Evolutionary conservation across 2,797 vertebrate species (phyloP).

Genomic region (Sebastes vulpes): DNA sequence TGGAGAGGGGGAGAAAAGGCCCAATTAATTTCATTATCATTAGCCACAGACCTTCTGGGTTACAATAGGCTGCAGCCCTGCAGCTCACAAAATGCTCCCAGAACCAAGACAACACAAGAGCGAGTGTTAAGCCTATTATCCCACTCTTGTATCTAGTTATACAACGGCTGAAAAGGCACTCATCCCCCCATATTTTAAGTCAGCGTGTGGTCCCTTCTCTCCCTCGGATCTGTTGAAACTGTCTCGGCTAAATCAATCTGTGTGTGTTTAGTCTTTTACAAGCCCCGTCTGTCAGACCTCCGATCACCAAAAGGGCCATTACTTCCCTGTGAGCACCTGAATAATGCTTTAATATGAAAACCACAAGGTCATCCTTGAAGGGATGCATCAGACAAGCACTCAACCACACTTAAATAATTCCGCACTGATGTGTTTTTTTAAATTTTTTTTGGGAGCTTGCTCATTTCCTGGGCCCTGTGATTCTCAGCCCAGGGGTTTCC

Average conservation of each 20-base stretch:
- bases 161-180: conserved; percentile 50
- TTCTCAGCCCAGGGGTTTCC: conserved; percentile 65
- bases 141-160: conserved; percentile 55
- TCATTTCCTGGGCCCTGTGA: conserved; percentile 55
- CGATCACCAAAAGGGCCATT: conserved; percentile 30
- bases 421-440: not conserved
- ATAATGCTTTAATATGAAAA: conserved; percentile 34
- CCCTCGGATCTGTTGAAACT: conserved; percentile 22
- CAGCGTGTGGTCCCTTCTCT: conserved; percentile 53
- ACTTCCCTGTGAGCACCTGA: conserved; percentile 24
- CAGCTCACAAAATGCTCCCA: conserved; percentile 59
- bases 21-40: conserved; percentile 73
- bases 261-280: conserved; percentile 20
- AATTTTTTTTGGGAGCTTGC: not conserved
- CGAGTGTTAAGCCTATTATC: conserved; percentile 69
- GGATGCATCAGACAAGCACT: conserved; percentile 33
- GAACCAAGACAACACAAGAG: conserved; percentile 56
- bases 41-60: conserved; percentile 56
- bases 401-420: conserved; percentile 37
- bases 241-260: conserved; percentile 19
- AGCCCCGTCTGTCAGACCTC: conserved; percentile 3
- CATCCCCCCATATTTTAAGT: conserved; percentile 52
- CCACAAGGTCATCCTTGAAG: conserved; percentile 58
- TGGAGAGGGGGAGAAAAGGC: conserved; percentile 17
- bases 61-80: conserved; percentile 56